Percentiles rank a stretch among this genome's conserved stretches.
These are phyloP conservation scores for Hypolimnas misippus DNA, from an alignment of 2,888 invertebrate genomes.

Conservation along the genomic window DNA sequence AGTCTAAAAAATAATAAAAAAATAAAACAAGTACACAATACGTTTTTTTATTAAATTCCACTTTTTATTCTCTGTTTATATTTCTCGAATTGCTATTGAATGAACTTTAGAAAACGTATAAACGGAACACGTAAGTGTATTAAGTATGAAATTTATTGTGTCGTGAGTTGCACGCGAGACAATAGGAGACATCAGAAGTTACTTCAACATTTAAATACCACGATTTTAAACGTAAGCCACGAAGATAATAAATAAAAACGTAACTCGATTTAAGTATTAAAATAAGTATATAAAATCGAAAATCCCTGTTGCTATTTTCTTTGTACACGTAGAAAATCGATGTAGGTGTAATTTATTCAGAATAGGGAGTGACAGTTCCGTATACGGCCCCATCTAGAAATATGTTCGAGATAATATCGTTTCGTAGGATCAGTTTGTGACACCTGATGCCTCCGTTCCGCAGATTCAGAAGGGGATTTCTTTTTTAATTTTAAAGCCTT, in stretches of 20 bases:
- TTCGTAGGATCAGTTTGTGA: constrained; percentile 71
- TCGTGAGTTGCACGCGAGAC: constrained; percentile 39
- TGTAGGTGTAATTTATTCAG: constrained; percentile 72
- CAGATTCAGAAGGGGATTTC: constrained; percentile 54
- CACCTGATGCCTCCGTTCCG: constrained; percentile 76
- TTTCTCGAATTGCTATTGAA: constrained; percentile 24
- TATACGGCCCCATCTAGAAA: constrained; percentile 68
- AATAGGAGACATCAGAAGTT: constrained; percentile 32
- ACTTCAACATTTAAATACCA: constrained; percentile 42
- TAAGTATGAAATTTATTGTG: constrained; percentile 45
- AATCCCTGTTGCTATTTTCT: background rate
- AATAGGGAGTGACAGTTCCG: constrained; percentile 60
- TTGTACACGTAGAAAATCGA: constrained; percentile 38
- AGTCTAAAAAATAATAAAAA: constrained; percentile 1
- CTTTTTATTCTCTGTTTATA: constrained; percentile 34
- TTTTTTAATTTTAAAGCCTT: constrained; percentile 58
- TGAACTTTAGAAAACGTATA: constrained; percentile 37
- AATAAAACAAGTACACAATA: background rate
- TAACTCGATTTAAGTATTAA: constrained; percentile 4
- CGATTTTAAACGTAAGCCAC: constrained; percentile 42
- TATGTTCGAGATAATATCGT: constrained; percentile 76
- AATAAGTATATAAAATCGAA: constrained; percentile 1
- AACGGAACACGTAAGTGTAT: constrained; percentile 42
- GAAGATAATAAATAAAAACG: constrained; percentile 10
- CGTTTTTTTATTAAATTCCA: constrained; percentile 11